These are phyloP conservation scores for Bombus soroeensis DNA, from an alignment of 1,140 invertebrate genomes.

Conservation along the genomic window DNA sequence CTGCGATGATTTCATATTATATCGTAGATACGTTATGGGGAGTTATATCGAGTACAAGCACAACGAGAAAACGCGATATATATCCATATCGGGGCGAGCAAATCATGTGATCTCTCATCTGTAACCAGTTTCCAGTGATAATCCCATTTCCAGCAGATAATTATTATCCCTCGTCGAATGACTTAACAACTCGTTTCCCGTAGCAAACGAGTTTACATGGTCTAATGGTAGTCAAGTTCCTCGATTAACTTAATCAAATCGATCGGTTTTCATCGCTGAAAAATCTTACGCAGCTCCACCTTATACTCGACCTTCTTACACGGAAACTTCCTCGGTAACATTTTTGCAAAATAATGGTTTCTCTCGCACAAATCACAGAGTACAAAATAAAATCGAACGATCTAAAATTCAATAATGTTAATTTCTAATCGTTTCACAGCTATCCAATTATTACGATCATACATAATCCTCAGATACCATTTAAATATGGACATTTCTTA, in stretches of 20 bases:
- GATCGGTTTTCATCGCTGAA: not conserved
- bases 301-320: no score
- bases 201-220: conserved; percentile 13
- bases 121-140: conserved; percentile 19
- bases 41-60: not conserved
- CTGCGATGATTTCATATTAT: not conserved
- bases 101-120: not conserved
- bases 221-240: not conserved
- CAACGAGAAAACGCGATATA: not conserved
- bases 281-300: not conserved
- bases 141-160: conserved; percentile 27
- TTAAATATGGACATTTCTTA: no score
- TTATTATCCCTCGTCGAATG: conserved; percentile 13
- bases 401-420: no score
- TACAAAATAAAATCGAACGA: no score
- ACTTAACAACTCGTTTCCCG: conserved; percentile 37
- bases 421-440: no score
- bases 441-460: no score
- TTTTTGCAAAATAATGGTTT: no score
- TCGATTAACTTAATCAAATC: conserved; percentile 12
- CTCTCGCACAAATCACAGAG: no score
- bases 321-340: no score
- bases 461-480: no score
- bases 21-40: not conserved
- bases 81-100: no score